Conservation (phyloP, 2,113 vertebrate species). For the Mesoclemmys tuberculata region DNA sequence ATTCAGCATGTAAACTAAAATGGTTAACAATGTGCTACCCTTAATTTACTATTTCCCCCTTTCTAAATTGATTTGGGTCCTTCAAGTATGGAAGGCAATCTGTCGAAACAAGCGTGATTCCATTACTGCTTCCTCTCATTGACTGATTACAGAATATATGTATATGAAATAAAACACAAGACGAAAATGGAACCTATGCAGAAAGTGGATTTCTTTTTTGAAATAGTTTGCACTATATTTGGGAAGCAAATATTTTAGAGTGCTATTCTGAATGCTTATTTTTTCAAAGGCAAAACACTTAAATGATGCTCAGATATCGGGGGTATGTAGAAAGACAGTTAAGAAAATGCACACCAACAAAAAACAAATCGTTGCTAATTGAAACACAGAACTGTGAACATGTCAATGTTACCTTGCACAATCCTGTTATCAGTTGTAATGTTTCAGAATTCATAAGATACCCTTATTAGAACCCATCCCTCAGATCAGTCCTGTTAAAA, state of each 20-base stretch:
- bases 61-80: background rate
- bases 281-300: background rate
- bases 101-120: background rate
- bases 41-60: background rate
- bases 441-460: background rate
- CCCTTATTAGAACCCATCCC: background rate
- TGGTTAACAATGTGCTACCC: background rate
- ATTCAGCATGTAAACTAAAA: background rate
- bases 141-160: background rate
- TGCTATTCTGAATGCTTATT: background rate
- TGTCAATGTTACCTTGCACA: background rate
- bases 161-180: background rate
- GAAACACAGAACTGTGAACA: background rate
- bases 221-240: background rate
- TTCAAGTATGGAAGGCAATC: background rate
- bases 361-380: background rate
- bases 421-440: background rate
- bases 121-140: background rate
- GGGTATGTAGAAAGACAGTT: background rate
- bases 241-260: background rate
- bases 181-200: background rate
- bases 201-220: background rate
- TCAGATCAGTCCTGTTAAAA: background rate
- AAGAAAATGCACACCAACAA: no score
- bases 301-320: background rate